Base-by-base conservation (phyloP, 2,888 invertebrate genomes). In the Octonoba sinensis region DNA sequence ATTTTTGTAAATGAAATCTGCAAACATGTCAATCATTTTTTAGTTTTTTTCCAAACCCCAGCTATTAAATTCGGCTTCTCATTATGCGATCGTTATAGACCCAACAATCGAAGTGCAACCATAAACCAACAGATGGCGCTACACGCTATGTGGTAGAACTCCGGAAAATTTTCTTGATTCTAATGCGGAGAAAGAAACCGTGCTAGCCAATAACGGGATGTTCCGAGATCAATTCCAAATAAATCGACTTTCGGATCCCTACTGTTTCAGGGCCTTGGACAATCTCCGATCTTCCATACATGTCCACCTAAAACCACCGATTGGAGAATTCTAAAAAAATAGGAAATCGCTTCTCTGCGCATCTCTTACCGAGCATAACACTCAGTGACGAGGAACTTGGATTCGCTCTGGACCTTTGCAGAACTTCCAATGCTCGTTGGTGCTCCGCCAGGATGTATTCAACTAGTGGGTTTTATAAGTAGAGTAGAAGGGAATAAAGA, bases 381-480 rank as follows among this genome's bases (percentile, higher is more conserved):
- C 56, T 44, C 24, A 8, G 36, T 44, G 27, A 36, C 27, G 15
- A 18, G 36, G 62, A 62, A 62, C 36, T 59, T 36, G 36, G 65
- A 71, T 18, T 69, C 54, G 49, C 20, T 46, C 49, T 60, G 51
- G 27, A 36, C 54, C 36, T 36, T 36, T 57, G 44, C 44, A 8
- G 18, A 44, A 24, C 46, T 36, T 46, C 46, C 20, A 44, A 44
- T 44, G 46, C 46, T 62, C 18, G 62, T 44, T 62, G n/a, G 62
- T 62, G 46, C 11, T 44, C 27, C 15, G n/a, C 3, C 44, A 59
- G 77, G 57, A 71, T 71, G 59, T 59, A 65, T 70, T 78, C 77
- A 78, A 78, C 77, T 78, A 78, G 77, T 78, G 77, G 77, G 71
- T 78, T 62, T 73, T 54, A 36, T 64, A 62, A 46, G 54, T 54